Percentiles rank a stretch among this genome's conserved stretches.
Evolutionary conservation across 1,140 invertebrate genomes (phyloP).

Genomic region (Drosophila ohnishii): DNA sequence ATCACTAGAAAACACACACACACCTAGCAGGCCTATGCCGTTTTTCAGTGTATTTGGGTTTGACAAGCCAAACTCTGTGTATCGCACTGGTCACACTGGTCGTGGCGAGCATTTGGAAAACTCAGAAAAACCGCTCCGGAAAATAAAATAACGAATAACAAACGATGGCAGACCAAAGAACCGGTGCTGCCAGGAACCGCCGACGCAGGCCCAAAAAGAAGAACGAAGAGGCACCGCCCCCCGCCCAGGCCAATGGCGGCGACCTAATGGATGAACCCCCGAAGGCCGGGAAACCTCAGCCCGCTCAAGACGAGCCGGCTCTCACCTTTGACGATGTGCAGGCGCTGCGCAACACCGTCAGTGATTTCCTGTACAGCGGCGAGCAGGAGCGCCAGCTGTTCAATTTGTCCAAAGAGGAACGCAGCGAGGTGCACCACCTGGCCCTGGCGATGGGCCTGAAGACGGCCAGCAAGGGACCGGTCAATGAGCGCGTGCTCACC

Average conservation of each 20-base stretch:
- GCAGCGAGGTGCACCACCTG: conserved; percentile 57
- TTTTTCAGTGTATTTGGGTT: not conserved
- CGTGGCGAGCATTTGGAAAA: not conserved
- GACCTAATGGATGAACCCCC: no score
- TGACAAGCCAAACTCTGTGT: not conserved
- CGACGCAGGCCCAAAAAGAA: not conserved
- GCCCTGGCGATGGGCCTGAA: conserved; percentile 55
- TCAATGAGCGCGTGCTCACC: conserved; percentile 43
- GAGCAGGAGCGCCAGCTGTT: conserved; percentile 26
- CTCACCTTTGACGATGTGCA: conserved; percentile 20
- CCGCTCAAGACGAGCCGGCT: not conserved
- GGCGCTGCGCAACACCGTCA: conserved; percentile 38
- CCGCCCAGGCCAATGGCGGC: not conserved
- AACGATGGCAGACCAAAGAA: not conserved
- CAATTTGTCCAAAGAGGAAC: conserved; percentile 37
- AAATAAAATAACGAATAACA: not conserved
- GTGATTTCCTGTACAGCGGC: conserved; percentile 42
- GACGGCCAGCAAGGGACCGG: conserved; percentile 51
- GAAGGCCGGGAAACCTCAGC: no score
- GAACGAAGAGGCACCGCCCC: not conserved
- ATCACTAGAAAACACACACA: no score
- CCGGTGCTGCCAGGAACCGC: not conserved
- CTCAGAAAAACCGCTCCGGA: not conserved
- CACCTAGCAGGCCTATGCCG: not conserved
- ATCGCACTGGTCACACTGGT: not conserved